Conservation (phyloP, 2,888 invertebrate species). For the Dimorphilus gyrociliatus region DNA sequence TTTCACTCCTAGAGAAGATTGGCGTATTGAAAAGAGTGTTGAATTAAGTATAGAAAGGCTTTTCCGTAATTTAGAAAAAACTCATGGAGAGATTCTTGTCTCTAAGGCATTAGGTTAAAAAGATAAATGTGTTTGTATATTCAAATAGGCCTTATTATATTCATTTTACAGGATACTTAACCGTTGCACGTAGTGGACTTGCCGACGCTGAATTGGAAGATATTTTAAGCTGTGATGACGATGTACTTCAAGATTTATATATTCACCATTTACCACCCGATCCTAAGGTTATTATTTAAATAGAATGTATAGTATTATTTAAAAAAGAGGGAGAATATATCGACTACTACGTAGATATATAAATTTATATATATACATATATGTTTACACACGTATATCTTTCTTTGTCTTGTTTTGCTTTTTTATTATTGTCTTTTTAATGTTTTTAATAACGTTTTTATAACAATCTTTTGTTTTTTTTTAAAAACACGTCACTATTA, state of each 20-base stretch:
- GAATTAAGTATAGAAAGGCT: conserved; percentile 15
- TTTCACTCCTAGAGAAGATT: conserved; percentile 10
- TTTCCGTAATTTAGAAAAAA: conserved; percentile 16
- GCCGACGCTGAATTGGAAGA: conserved; percentile 21
- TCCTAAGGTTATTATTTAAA: conserved; percentile 15
- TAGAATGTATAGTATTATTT: too few species aligned
- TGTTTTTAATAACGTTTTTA: too few species aligned
- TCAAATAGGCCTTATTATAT: conserved; percentile 2
- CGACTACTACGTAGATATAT: too few species aligned
- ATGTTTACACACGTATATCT: too few species aligned
- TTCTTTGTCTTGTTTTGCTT: too few species aligned
- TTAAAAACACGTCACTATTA: too few species aligned
- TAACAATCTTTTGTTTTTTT: too few species aligned
- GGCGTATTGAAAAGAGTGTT: conserved; percentile 13
- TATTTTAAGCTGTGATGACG: conserved; percentile 22
- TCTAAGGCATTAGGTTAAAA: conserved; percentile 17
- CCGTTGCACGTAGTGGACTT: conserved; percentile 16
- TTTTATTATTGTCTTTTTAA: too few species aligned
- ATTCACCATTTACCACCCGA: conserved; percentile 24
- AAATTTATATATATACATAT: too few species aligned
- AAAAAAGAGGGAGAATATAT: too few species aligned
- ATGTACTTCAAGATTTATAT: conserved; percentile 24
- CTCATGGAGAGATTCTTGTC: conserved; percentile 17
- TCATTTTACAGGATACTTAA: conserved; percentile 16
- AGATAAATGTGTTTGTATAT: conserved; percentile 1